Evolutionary conservation across 2,797 vertebrate species (phyloP).

Genomic region (Decapterus maruadsi): DNA sequence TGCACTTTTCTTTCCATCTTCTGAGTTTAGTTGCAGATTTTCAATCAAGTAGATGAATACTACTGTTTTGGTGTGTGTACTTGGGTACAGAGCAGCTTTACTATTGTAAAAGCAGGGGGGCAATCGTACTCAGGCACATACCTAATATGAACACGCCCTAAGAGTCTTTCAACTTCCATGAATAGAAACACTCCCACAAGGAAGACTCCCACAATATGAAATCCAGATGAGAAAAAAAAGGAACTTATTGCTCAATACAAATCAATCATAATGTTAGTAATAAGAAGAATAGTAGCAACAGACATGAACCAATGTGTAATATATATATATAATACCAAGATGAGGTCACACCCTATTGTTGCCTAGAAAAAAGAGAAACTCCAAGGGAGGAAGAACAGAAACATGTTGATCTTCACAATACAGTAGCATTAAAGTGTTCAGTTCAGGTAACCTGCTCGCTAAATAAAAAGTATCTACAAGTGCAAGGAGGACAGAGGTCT

Average conservation of each 20-base stretch:
- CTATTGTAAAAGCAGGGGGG: neutral
- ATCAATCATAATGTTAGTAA: constrained; percentile 78
- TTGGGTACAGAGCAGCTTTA: too few relatives aligned
- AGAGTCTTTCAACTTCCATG: constrained; percentile 77
- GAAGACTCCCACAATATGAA: constrained; percentile 78
- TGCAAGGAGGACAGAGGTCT: constrained; percentile 62
- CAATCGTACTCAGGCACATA: too few relatives aligned
- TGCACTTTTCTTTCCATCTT: too few relatives aligned
- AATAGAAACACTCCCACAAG: constrained; percentile 74
- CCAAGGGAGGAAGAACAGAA: constrained; percentile 62
- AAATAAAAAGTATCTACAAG: constrained; percentile 81
- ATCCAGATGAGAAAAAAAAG: constrained; percentile 57
- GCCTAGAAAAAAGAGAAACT: constrained; percentile 70
- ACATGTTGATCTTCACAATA: constrained; percentile 72
- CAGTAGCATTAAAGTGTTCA: constrained; percentile 67
- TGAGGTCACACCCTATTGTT: constrained; percentile 61
- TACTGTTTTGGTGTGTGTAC: too few relatives aligned
- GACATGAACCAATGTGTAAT: constrained; percentile 68
- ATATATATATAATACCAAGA: constrained; percentile 64
- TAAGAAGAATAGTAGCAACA: constrained; percentile 67
- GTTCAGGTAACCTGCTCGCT: constrained; percentile 67
- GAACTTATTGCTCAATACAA: constrained; percentile 88
- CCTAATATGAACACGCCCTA: too few relatives aligned
- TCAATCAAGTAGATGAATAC: too few relatives aligned
- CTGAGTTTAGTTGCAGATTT: too few relatives aligned